Percentiles rank a stretch among this genome's conserved stretches.
Evolutionary conservation across 2,888 invertebrate genomes (phyloP).

Genomic region (Diplolepis rosae): DNA sequence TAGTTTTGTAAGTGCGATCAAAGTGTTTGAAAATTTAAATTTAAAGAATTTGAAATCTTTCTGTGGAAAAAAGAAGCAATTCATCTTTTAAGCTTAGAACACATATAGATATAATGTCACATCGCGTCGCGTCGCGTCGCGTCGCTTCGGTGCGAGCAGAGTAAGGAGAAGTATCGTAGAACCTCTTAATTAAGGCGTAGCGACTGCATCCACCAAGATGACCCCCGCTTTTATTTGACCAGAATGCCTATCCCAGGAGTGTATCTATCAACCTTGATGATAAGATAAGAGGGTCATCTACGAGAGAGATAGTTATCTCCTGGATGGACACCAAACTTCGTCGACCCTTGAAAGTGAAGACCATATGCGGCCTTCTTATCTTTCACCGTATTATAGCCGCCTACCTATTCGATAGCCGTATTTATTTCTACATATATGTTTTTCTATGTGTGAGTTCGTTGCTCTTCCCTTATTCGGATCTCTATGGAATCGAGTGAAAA

Average conservation of each 20-base stretch:
- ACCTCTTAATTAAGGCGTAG: conserved; percentile 70
- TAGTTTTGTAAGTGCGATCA: too few species aligned
- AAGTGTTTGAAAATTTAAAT: too few species aligned
- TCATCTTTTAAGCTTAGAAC: too few species aligned
- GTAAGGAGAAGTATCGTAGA: too few species aligned
- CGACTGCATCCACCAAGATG: conserved; percentile 55
- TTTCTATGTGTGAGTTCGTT: neutral
- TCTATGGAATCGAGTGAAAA: conserved; percentile 9
- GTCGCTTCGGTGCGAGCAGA: conserved; percentile 27
- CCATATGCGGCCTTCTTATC: conserved; percentile 66
- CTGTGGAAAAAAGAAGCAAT: too few species aligned
- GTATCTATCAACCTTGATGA: conserved; percentile 63
- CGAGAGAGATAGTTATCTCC: conserved; percentile 60
- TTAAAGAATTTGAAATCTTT: too few species aligned
- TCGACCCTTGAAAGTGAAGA: conserved; percentile 55
- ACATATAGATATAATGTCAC: too few species aligned
- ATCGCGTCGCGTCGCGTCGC: too few species aligned
- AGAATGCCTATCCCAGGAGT: conserved; percentile 52
- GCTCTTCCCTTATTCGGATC: conserved; percentile 19
- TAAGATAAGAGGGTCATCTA: conserved; percentile 64
- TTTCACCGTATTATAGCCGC: conserved; percentile 41
- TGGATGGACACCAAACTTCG: conserved; percentile 56
- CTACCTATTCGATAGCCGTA: conserved; percentile 35
- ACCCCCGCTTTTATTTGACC: conserved; percentile 55
- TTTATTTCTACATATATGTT: conserved; percentile 30